phyloP scores from a whole-genome alignment of 2,888 invertebrate species.

The Eudemis profundana region DNA sequence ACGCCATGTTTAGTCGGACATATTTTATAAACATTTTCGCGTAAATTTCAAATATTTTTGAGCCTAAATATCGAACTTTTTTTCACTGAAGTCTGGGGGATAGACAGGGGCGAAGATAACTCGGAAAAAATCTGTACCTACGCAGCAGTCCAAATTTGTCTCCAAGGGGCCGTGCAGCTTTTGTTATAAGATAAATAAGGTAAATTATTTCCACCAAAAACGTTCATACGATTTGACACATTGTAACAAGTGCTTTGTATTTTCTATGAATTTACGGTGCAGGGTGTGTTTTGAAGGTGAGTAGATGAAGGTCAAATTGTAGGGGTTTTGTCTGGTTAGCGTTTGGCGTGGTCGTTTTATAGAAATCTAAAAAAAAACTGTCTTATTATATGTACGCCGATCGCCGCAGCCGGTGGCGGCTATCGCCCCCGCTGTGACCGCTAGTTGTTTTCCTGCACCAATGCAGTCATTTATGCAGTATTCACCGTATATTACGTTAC shows the following conservation, averaged over 20 bases:
- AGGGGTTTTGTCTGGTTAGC: conserved; percentile 60
- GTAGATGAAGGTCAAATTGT: conserved; percentile 72
- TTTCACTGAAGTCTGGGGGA: conserved; percentile 78
- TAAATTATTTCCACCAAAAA: conserved; percentile 80
- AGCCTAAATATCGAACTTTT: conserved; percentile 80
- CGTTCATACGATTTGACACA: conserved; percentile 81
- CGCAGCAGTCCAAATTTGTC: conserved; percentile 78
- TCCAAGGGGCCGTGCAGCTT: conserved; percentile 80
- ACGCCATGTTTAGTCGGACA: conserved; percentile 91
- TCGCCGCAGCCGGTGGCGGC: conserved; percentile 65
- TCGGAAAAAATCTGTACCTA: conserved; percentile 75
- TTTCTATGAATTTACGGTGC: conserved; percentile 76
- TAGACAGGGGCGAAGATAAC: conserved; percentile 70
- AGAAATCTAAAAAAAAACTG: conserved; percentile 72
- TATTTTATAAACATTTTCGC: conserved; percentile 90
- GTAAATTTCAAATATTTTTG: conserved; percentile 86
- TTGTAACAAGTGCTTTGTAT: conserved; percentile 80
- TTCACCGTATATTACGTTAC: conserved; percentile 34
- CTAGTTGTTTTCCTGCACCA: conserved; percentile 56
- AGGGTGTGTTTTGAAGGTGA: conserved; percentile 53
- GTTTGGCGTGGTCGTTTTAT: conserved; percentile 76
- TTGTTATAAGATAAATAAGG: conserved; percentile 85
- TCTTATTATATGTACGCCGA: conserved; percentile 53
- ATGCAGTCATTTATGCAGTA: conserved; percentile 49
- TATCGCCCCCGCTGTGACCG: conserved; percentile 60